Percentiles rank a stretch among this genome's conserved stretches.
Conservation (phyloP, 2,113 vertebrate genomes). For the Tenrec ecaudatus region DNA sequence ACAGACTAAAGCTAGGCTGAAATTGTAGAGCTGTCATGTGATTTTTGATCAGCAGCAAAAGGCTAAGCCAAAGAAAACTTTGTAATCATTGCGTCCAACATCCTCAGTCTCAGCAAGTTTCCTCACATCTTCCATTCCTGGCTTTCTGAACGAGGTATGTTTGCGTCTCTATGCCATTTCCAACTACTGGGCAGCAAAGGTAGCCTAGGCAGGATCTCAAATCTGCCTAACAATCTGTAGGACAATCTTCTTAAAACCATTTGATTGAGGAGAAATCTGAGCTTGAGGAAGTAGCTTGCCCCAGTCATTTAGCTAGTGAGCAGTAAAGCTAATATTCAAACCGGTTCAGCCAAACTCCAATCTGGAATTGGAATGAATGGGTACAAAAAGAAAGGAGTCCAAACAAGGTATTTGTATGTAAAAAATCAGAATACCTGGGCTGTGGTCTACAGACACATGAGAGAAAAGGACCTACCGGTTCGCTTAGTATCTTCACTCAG, state of each 20-base stretch:
- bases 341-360: neutral
- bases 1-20: no score
- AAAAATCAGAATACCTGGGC: neutral
- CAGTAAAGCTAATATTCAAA: conserved; percentile 24
- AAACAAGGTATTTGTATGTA: neutral
- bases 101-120: neutral
- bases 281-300: neutral
- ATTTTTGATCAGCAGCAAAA: neutral
- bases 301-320: neutral
- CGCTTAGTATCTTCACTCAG: neutral
- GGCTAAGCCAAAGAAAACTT: neutral
- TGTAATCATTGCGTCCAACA: neutral
- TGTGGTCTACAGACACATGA: neutral
- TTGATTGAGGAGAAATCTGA: neutral
- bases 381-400: neutral
- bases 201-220: neutral
- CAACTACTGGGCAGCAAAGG: neutral
- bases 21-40: neutral
- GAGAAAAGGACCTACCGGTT: neutral
- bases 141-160: neutral
- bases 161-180: neutral
- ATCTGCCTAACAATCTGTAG: neutral
- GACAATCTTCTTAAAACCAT: neutral
- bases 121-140: neutral
- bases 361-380: neutral